Evolutionary conservation across 2,113 vertebrate species (phyloP), one percentile per base, ranked within the genome.

Genomic region (Zeus faber): DNA sequence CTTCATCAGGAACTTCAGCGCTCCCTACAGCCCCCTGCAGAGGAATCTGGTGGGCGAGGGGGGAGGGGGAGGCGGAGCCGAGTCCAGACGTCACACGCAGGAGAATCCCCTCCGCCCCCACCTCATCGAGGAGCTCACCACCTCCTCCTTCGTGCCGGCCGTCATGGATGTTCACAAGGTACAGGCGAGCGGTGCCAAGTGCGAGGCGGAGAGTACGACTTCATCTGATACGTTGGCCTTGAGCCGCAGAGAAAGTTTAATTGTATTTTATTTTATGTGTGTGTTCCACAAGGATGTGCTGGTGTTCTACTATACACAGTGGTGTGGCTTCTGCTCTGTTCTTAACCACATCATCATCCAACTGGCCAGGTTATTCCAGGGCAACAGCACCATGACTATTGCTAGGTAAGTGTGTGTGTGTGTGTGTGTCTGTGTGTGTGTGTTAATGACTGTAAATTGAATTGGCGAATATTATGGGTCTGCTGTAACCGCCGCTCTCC

Each of bases 251-350:
- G 33, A 37, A 37, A 37, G 33, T 37, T 37, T 14, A 9, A 14
- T 37, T 37, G 33, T n/a, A n/a, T n/a, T n/a, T n/a, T n/a, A n/a
- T n/a, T n/a, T n/a, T n/a, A n/a, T 43, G 11, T 2, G 21, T 64
- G 48, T 24, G 6, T 6, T 57, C 49, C 67, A 59, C 2, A 76
- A 99, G 97, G 94, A 94, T 3, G 93, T 98, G 50, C 58, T 99
- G 84, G 82, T 99, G 71, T 89, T 98, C 25, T 98, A 97, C 79
- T 98, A 99, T 4, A 91, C 95, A 1, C 91, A 89, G 26, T 98
- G 95, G 96, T 99, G 97, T 27, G 96, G 95, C n/a, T 98, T 98
- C 82, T 99, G 97, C 80, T 87, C 91, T 2, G 89, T 89, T 46
- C 91, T 98, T 74, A 94, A 95, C 86, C 95, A 99, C 52, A 23